Evolutionary conservation across 2,797 vertebrate genomes (phyloP).

Genomic region (Eidolon dupreanum): DNA sequence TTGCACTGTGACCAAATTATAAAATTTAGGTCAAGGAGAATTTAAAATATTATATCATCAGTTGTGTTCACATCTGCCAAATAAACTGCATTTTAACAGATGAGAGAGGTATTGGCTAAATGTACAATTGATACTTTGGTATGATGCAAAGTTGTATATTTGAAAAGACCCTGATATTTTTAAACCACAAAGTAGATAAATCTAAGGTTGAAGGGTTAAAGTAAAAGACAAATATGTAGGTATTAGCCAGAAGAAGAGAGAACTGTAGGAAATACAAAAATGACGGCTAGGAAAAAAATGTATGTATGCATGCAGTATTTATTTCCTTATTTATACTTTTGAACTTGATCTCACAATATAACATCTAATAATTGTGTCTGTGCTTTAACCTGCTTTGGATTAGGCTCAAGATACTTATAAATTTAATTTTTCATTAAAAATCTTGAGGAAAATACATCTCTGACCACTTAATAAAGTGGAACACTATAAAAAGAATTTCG

Average conservation of each 20-base stretch:
- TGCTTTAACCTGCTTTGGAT: background rate
- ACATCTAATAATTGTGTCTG: background rate
- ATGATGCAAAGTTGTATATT: background rate
- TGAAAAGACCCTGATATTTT: background rate
- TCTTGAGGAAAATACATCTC: background rate
- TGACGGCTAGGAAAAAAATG: background rate
- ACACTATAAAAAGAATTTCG: background rate
- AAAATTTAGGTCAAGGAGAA: conserved; percentile 43
- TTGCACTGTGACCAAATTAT: background rate
- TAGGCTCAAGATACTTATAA: background rate
- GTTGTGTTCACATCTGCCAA: background rate
- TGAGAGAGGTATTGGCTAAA: background rate
- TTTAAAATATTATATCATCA: background rate
- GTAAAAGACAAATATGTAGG: background rate
- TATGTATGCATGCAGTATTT: background rate
- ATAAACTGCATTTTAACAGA: background rate
- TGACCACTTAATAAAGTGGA: background rate
- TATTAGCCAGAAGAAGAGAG: background rate
- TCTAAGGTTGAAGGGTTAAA: background rate
- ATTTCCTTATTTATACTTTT: background rate
- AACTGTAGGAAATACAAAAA: background rate
- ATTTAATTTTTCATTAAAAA: background rate
- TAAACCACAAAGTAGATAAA: background rate
- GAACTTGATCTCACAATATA: background rate
- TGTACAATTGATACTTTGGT: background rate